Percentiles rank a stretch among this genome's conserved stretches.
Conservation (phyloP, 2,797 vertebrate species). For the Hephaestus fuliginosus region DNA sequence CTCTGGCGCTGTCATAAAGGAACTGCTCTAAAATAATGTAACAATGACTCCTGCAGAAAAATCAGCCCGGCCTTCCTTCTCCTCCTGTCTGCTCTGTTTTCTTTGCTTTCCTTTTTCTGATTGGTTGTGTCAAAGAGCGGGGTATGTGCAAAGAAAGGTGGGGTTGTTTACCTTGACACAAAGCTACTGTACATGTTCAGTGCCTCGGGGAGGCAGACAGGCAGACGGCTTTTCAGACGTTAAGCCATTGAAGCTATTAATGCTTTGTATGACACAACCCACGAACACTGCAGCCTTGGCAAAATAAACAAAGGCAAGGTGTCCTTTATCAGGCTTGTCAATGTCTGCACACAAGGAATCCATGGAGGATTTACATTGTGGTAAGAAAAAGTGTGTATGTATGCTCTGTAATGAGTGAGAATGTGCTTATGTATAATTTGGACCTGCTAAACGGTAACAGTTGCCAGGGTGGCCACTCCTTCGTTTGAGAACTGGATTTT, state of each 20-base stretch:
- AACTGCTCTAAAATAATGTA: not conserved
- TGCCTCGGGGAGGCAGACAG: conserved; percentile 53
- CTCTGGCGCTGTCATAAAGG: conserved; percentile 4
- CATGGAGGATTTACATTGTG: conserved; percentile 51
- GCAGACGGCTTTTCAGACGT: conserved; percentile 58
- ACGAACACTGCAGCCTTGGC: conserved; percentile 60
- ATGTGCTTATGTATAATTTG: conserved; percentile 34
- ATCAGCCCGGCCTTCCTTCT: conserved; percentile 18
- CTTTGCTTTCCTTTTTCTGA: conserved; percentile 39
- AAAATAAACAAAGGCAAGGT: conserved; percentile 74
- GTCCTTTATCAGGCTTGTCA: conserved; percentile 70
- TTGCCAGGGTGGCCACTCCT: conserved; percentile 35
- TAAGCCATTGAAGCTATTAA: conserved; percentile 59
- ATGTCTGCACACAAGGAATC: conserved; percentile 56
- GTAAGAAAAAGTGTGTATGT: conserved; percentile 22
- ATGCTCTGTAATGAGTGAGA: conserved; percentile 14
- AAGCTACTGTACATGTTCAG: conserved; percentile 66
- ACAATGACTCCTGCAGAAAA: conserved; percentile 33
- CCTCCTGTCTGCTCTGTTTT: conserved; percentile 29
- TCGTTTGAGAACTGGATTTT: conserved; percentile 20
- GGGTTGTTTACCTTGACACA: conserved; percentile 74
- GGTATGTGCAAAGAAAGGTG: conserved; percentile 57
- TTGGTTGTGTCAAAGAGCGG: conserved; percentile 28
- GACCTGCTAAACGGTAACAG: conserved; percentile 29
- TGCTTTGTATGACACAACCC: conserved; percentile 64